These are phyloP conservation scores for Leptopilina myrica DNA, from an alignment of 2,888 invertebrate species.

Conservation along the genomic window DNA sequence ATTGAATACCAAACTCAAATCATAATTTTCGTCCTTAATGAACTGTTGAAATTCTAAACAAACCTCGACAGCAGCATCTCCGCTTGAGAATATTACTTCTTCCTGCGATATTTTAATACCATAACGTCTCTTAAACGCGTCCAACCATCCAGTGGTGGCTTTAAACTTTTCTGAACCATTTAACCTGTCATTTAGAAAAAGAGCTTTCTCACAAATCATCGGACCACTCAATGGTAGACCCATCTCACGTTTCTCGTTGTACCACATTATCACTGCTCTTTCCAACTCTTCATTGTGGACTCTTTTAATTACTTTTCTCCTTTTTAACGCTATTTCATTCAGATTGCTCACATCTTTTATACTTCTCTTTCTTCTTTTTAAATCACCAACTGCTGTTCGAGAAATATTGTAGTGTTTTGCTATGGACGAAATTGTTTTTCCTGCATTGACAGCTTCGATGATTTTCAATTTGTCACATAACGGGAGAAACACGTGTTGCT, in stretches of 20 bases:
- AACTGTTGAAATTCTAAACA: neutral
- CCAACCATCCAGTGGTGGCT: neutral
- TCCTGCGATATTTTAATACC: neutral
- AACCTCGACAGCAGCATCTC: neutral
- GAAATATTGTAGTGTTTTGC: neutral
- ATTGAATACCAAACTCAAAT: neutral
- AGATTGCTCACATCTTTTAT: neutral
- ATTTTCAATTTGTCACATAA: neutral
- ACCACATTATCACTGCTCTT: slow-evolving; percentile 6
- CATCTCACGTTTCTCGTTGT: neutral
- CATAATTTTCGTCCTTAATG: neutral
- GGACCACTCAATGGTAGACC: slow-evolving; percentile 10
- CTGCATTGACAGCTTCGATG: neutral
- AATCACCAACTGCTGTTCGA: neutral
- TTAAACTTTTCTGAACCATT: slow-evolving; percentile 5
- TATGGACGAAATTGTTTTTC: neutral
- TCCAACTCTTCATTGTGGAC: neutral
- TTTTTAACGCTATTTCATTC: neutral
- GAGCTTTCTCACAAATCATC: neutral
- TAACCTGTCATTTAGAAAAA: neutral
- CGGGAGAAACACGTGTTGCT: neutral
- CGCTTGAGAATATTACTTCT: neutral
- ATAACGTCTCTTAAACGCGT: neutral
- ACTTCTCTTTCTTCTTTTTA: neutral
- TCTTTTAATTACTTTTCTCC: neutral